Conservation (phyloP, 2,888 invertebrate species). For the Adineta ricciae region DNA sequence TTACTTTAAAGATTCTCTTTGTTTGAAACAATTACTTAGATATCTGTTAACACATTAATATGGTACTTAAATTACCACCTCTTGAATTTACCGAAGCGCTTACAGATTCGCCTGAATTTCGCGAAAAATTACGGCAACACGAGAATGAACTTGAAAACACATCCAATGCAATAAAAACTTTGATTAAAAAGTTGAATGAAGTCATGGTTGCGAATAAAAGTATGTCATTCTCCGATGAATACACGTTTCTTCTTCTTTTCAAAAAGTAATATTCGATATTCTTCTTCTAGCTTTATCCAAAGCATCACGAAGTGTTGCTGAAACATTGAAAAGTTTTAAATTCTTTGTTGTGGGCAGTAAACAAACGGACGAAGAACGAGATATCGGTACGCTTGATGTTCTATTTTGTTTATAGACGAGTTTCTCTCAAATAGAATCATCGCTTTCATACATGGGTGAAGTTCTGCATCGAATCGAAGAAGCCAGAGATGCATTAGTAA, state of each 20-base stretch:
- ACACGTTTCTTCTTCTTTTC: not conserved
- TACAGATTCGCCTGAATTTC: constrained; percentile 90
- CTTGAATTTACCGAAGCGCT: constrained; percentile 96
- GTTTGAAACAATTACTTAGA: too few species aligned
- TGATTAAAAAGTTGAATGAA: constrained; percentile 92
- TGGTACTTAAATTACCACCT: constrained; percentile 60
- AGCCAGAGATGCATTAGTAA: not conserved
- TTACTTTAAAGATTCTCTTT: not conserved
- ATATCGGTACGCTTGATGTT: constrained; percentile 57
- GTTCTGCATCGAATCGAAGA: constrained; percentile 7
- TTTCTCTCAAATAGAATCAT: not conserved
- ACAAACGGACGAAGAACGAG: constrained; percentile 86
- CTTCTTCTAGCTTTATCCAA: constrained; percentile 66
- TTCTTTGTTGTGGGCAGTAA: constrained; percentile 88
- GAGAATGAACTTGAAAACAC: constrained; percentile 89
- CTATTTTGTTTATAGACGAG: not conserved
- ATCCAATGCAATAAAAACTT: constrained; percentile 86
- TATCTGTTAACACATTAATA: not conserved
- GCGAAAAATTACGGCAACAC: constrained; percentile 88
- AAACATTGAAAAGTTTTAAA: constrained; percentile 80
- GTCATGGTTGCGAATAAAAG: constrained; percentile 81
- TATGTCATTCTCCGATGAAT: constrained; percentile 48
- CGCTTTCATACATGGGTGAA: constrained; percentile 6
- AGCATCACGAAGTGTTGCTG: constrained; percentile 81
- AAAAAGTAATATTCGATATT: not conserved